A percentile compares a stretch with the other conserved stretches of the same genome.
phyloP scores from a whole-genome alignment of 2,113 vertebrate species.

The Peromyscus leucopus region DNA sequence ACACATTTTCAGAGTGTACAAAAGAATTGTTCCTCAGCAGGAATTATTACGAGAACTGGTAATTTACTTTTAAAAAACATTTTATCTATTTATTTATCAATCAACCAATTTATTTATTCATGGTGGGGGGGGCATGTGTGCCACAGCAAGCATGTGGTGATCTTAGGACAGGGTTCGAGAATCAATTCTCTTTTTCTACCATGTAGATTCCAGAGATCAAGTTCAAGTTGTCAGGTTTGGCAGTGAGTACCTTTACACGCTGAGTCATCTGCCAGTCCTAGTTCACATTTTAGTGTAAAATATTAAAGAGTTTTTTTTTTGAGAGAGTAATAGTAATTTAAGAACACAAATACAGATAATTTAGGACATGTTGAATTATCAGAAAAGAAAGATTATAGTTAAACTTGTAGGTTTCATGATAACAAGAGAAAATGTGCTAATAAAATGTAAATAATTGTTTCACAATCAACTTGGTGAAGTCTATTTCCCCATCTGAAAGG shows the following conservation, averaged over 20 bases:
- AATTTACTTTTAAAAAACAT: neutral
- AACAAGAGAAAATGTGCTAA: constrained; percentile 31
- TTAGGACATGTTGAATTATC: neutral
- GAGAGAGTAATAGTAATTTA: constrained; percentile 3
- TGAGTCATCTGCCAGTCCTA: neutral
- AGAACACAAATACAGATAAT: constrained; percentile 4
- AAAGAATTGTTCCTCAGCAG: neutral
- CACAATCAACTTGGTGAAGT: constrained; percentile 36
- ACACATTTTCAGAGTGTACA: neutral
- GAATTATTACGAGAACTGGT: neutral
- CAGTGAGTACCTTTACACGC: neutral
- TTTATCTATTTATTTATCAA: neutral
- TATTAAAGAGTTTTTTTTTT: constrained; percentile 13
- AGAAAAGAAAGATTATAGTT: constrained; percentile 14
- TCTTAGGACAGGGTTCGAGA: neutral
- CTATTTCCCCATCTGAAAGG: neutral
- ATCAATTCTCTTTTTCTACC: neutral
- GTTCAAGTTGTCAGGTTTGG: neutral
- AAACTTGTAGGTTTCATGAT: constrained; percentile 11
- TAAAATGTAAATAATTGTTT: constrained; percentile 44
- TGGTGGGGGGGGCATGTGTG: neutral
- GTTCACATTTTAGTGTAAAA: constrained; percentile 13
- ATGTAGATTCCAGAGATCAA: no score
- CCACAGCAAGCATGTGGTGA: neutral
- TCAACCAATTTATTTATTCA: no score